Evolutionary conservation across 2,113 vertebrate genomes (phyloP).

Genomic region (Naja naja): DNA sequence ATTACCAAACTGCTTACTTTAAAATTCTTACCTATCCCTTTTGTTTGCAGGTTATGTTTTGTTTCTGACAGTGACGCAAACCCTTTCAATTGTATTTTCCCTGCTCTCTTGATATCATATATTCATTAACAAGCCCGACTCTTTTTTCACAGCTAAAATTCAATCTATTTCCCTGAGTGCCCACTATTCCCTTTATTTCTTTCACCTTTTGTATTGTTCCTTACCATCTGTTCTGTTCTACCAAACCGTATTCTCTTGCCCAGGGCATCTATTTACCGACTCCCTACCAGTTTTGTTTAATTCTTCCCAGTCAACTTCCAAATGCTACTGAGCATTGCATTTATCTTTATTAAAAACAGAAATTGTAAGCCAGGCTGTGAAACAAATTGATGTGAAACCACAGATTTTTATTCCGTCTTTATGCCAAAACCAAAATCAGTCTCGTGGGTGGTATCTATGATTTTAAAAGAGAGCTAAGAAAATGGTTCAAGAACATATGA

Average conservation of each 20-base stretch:
- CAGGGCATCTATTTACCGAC: constrained; percentile 32
- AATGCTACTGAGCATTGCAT: not conserved
- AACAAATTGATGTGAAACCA: constrained; percentile 30
- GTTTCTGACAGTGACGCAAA: constrained; percentile 44
- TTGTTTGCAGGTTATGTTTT: constrained; percentile 51
- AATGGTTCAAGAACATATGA: not conserved
- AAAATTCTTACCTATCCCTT: constrained; percentile 41
- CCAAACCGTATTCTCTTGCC: constrained; percentile 18
- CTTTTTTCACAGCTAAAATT: constrained; percentile 46
- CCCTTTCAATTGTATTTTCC: constrained; percentile 43
- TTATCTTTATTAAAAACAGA: constrained; percentile 38
- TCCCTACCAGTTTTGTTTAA: constrained; percentile 33
- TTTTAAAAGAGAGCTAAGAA: not conserved
- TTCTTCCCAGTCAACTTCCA: constrained; percentile 29
- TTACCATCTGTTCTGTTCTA: constrained; percentile 30
- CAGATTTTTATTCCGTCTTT: constrained; percentile 16
- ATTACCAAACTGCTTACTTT: constrained; percentile 46
- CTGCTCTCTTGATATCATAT: constrained; percentile 43
- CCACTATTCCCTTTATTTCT: constrained; percentile 42
- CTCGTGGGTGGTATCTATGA: not conserved
- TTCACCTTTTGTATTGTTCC: constrained; percentile 41
- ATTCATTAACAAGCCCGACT: constrained; percentile 37
- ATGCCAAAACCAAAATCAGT: constrained; percentile 22
- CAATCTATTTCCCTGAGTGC: constrained; percentile 35
- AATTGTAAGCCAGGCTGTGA: not conserved